phyloP scores from a whole-genome alignment of 2,113 vertebrate species.

The Malaclemys terrapin region DNA sequence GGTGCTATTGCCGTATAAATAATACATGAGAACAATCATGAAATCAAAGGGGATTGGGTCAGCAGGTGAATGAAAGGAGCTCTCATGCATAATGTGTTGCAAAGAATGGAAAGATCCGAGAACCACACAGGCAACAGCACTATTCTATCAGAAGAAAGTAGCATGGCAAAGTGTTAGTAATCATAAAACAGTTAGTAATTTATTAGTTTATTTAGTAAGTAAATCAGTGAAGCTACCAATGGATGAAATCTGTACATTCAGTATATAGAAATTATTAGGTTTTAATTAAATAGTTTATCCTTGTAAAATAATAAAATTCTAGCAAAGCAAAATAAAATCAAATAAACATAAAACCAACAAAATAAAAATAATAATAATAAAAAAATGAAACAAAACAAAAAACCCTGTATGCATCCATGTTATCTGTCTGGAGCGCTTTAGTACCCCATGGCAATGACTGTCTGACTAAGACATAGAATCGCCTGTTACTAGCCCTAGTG shows the following conservation, averaged over 20 bases:
- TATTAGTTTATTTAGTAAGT: background rate
- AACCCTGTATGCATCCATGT: background rate
- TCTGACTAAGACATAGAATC: background rate
- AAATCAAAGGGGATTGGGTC: background rate
- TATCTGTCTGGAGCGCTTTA: background rate
- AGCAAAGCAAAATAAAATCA: conserved; percentile 17
- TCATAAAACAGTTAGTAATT: conserved; percentile 11
- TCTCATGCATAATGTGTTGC: background rate
- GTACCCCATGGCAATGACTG: background rate
- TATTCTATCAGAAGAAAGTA: conserved; percentile 25
- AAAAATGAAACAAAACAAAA: conserved; percentile 26
- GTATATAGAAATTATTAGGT: conserved; percentile 49
- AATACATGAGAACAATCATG: background rate
- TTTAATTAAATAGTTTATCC: conserved; percentile 62
- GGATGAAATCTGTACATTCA: conserved; percentile 26
- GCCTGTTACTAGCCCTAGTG: background rate
- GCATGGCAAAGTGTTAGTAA: conserved; percentile 38
- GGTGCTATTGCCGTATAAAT: background rate
- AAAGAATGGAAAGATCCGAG: conserved; percentile 35
- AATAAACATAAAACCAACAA: conserved; percentile 37
- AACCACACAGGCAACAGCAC: conserved; percentile 23
- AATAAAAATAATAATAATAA: conserved; percentile 38
- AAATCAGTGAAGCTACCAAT: conserved; percentile 62
- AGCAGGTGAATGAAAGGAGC: fast-evolving
- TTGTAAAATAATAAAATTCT: conserved; percentile 59